These are phyloP conservation scores for Callithrix jacchus DNA, from an alignment of 2,113 vertebrate species.

Conservation along the genomic window DNA sequence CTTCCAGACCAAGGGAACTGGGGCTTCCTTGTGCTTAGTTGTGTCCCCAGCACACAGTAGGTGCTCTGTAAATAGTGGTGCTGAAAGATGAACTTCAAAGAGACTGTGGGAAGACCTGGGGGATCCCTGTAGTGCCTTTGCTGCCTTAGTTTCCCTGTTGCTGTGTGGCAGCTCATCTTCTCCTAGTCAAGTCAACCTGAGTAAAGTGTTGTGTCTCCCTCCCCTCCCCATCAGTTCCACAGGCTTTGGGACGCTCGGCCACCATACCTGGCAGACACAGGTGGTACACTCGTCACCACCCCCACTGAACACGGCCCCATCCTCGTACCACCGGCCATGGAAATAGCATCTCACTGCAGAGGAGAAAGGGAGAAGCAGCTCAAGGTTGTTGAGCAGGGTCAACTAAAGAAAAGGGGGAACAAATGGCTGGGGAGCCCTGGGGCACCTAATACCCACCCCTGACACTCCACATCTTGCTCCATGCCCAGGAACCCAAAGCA, in stretches of 20 bases:
- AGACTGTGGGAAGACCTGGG: background rate
- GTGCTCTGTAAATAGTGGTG: background rate
- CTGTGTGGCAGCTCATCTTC: background rate
- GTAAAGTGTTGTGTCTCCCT: background rate
- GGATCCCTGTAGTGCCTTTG: background rate
- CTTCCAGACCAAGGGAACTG: background rate
- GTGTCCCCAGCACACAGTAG: background rate
- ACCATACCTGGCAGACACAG: conserved; percentile 84
- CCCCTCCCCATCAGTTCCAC: background rate
- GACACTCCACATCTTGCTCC: background rate
- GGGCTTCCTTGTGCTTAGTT: background rate
- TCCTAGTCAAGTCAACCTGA: background rate
- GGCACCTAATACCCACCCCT: background rate
- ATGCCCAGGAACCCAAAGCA: background rate
- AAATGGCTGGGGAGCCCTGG: rapidly evolving
- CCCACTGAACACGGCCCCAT: conserved; percentile 82
- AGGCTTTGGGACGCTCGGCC: background rate
- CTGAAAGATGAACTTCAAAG: background rate
- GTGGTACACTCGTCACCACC: conserved; percentile 84
- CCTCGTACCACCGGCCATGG: conserved; percentile 72
- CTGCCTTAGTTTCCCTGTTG: background rate
- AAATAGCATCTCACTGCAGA: conserved; percentile 83
- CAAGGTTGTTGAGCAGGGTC: background rate
- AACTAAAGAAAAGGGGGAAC: background rate
- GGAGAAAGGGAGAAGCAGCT: background rate